These are phyloP conservation scores for Gopherus flavomarginatus DNA, from an alignment of 2,113 vertebrate genomes.

Conservation along the genomic window DNA sequence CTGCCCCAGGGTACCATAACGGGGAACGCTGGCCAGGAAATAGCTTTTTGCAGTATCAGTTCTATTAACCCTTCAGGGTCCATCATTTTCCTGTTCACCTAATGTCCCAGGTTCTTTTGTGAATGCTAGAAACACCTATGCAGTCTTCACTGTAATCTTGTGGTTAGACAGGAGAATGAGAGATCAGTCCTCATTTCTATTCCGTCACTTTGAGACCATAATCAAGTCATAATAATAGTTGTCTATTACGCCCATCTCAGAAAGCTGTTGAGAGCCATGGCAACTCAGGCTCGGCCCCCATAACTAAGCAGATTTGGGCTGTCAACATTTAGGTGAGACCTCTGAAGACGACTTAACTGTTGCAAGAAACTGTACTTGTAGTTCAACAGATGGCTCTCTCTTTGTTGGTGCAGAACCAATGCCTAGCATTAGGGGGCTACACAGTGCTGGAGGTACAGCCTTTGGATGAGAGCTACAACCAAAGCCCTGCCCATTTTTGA, in stretches of 20 bases:
- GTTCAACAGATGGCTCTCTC: neutral
- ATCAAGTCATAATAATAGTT: too few relatives aligned
- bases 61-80: neutral
- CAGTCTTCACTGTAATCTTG: neutral
- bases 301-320: neutral
- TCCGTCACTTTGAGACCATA: neutral
- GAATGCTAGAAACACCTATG: neutral
- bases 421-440: neutral
- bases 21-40: neutral
- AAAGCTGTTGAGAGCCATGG: neutral
- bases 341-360: neutral
- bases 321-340: neutral
- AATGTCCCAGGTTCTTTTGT: neutral
- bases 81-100: neutral
- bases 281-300: neutral
- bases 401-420: neutral
- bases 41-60: neutral
- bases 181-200: neutral
- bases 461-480: neutral
- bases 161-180: neutral
- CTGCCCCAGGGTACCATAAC: fast-evolving
- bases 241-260: too few relatives aligned
- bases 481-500: neutral
- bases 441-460: fast-evolving
- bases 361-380: neutral